Evolutionary conservation across 2,113 vertebrate genomes (phyloP).

Genomic region (Epinephelus cyanopodus): DNA sequence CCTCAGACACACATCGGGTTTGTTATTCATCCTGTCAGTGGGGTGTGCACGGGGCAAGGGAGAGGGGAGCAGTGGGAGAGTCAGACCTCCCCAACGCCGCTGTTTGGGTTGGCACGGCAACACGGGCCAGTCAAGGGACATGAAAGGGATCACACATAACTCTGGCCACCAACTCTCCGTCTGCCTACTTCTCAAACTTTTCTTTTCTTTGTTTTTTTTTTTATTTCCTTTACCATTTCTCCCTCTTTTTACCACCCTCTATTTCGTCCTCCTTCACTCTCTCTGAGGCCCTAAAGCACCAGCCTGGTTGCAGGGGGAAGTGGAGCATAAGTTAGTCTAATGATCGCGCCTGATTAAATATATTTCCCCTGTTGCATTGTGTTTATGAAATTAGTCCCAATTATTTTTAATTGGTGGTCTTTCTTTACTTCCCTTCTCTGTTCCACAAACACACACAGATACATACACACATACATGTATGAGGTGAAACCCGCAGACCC

Average conservation of each 20-base stretch:
- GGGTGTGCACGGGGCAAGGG: slow-evolving; percentile 60
- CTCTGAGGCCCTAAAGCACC: slow-evolving; percentile 51
- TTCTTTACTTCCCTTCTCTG: slow-evolving; percentile 69
- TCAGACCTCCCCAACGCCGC: slow-evolving; percentile 70
- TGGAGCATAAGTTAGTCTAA: slow-evolving; percentile 67
- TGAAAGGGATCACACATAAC: slow-evolving; percentile 75
- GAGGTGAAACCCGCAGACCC: slow-evolving; percentile 24
- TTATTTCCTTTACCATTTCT: slow-evolving; percentile 43
- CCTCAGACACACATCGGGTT: slow-evolving; percentile 62
- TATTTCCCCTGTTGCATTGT: slow-evolving; percentile 67
- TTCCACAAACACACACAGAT: slow-evolving; percentile 53
- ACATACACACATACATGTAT: slow-evolving; percentile 34
- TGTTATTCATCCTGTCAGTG: slow-evolving; percentile 79
- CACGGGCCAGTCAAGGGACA: slow-evolving; percentile 69
- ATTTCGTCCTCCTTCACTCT: neutral
- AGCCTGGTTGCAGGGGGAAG: slow-evolving; percentile 55
- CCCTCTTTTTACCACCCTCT: slow-evolving; percentile 4
- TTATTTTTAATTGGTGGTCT: slow-evolving; percentile 83
- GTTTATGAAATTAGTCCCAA: slow-evolving; percentile 80
- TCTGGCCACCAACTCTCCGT: slow-evolving; percentile 65
- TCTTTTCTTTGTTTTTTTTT: slow-evolving; percentile 45
- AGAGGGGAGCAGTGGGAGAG: slow-evolving; percentile 51
- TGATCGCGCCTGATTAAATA: slow-evolving; percentile 77
- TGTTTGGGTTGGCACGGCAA: slow-evolving; percentile 80
- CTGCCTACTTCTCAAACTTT: slow-evolving; percentile 60